Evolutionary conservation across 2,113 vertebrate genomes (phyloP).

Genomic region (Mola mola): DNA sequence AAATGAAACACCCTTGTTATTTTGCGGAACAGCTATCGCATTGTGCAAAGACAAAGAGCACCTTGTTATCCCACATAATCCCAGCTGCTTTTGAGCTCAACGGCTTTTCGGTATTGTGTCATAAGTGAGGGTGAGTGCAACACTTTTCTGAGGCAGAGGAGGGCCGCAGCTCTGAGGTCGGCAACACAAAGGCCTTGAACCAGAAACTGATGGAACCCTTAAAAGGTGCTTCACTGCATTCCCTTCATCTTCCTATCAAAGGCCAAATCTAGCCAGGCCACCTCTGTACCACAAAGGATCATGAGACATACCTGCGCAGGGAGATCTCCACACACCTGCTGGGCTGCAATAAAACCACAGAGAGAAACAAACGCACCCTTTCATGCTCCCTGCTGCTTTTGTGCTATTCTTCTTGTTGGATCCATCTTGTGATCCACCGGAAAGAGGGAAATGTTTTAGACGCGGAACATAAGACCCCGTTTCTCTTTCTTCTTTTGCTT

Average conservation of each 20-base stretch:
- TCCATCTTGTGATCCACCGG: slow-evolving; percentile 42
- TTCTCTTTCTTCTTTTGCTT: slow-evolving; percentile 48
- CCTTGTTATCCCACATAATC: slow-evolving; percentile 56
- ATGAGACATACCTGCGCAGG: slow-evolving; percentile 20
- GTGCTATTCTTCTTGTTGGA: slow-evolving; percentile 22
- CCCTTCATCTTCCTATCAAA: slow-evolving; percentile 20
- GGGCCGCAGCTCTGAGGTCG: slow-evolving; percentile 31
- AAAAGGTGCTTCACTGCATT: slow-evolving; percentile 16
- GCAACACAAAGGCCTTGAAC: slow-evolving; percentile 15
- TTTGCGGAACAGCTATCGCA: slow-evolving; percentile 18
- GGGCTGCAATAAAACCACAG: slow-evolving; percentile 4
- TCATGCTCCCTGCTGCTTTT: slow-evolving; percentile 39
- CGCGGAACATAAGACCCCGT: slow-evolving; percentile 70
- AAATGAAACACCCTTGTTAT: slow-evolving; percentile 22
- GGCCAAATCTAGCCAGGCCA: slow-evolving; percentile 3
- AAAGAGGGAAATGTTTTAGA: slow-evolving; percentile 38
- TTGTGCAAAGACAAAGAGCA: slow-evolving; percentile 49
- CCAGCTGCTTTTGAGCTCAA: slow-evolving; percentile 19
- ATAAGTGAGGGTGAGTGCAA: slow-evolving; percentile 43
- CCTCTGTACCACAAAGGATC: slow-evolving; percentile 2
- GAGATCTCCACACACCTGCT: slow-evolving; percentile 8
- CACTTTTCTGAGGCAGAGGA: slow-evolving; percentile 21
- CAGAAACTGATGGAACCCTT: slow-evolving; percentile 16
- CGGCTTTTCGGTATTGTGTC: slow-evolving; percentile 41
- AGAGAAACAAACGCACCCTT: slow-evolving; percentile 7